phyloP scores from a whole-genome alignment of 2,888 invertebrate genomes.

The Busseola fusca region DNA sequence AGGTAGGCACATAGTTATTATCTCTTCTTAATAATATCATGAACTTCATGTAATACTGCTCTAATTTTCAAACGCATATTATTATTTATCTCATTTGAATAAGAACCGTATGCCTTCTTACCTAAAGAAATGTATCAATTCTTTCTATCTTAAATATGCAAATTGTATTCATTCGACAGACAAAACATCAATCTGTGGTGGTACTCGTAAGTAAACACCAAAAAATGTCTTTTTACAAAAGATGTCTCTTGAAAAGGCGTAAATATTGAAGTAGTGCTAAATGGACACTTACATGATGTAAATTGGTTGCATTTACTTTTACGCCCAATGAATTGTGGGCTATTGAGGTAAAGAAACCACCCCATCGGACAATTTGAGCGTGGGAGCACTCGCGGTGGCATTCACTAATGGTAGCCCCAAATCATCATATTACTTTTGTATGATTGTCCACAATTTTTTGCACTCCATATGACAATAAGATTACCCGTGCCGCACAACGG shows the following conservation, averaged over 20 bases:
- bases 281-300: conserved; percentile 49
- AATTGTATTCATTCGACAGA: conserved; percentile 15
- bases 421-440: conserved; percentile 85
- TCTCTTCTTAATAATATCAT: conserved; percentile 12
- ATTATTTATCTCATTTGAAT: conserved; percentile 26
- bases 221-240: conserved; percentile 22
- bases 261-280: conserved; percentile 35
- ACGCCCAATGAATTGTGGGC: conserved; percentile 54
- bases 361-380: conserved; percentile 77
- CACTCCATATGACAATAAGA: conserved; percentile 68
- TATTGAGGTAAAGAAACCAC: conserved; percentile 71
- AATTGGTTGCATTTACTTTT: conserved; percentile 54
- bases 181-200: conserved; percentile 12
- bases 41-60: background rate
- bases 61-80: conserved; percentile 10
- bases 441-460: conserved; percentile 80
- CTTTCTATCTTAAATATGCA: conserved; percentile 13
- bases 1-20: conserved; percentile 2
- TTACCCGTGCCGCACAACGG: conserved; percentile 63
- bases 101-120: conserved; percentile 14
- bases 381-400: conserved; percentile 83
- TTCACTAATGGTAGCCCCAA: conserved; percentile 81
- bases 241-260: conserved; percentile 19
- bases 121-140: conserved; percentile 11
- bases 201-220: conserved; percentile 9